Base-by-base conservation (phyloP, 2,113 vertebrate genomes). In the Meles meles region DNA sequence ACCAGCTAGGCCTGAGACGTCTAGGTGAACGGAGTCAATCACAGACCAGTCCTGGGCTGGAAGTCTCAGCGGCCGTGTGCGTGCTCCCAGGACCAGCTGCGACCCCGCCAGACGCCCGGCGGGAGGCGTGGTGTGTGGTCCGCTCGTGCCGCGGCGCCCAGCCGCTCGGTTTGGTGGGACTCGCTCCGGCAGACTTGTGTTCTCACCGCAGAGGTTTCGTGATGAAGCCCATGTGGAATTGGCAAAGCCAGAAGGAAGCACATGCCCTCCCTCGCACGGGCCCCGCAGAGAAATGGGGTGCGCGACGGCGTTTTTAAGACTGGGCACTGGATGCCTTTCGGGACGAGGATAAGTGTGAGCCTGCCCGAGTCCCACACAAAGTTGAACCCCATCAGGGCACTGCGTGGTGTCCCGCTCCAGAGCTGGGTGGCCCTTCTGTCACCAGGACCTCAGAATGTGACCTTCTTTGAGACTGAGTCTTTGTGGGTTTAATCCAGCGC, bases 341-440 rank as follows among this genome's bases (percentile, higher is more conserved):
- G 82, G 82, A 23, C 11, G 2, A 1, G 12, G 23, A 25, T 0
- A 31, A 17, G 17, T 12, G 12, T 9, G 21, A 34, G 7, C 61
- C 31, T 13, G 8, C 4, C 0, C 21, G 11, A 14, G 1, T 8
- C 18, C 5, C 2, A 2, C 29, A 5, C 31, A 15, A 2, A 49
- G 12, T 0, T 39, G 0, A 13, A 6, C 8, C 42, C 42, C 18
- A 5, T 11, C 83, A 15, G 61, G 14, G 42, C 0, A 31, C 17
- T 15, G 42, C 13, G 4, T 25, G 10, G 29, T 34, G 17, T 18
- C 59, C 59, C 2, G 1, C 27, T 29, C 29, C 39, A 23, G 39
- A 18, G 27, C 10, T 5, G 29, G 61, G 61, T 9, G 34, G 5
- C 7, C 18, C 27, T 23, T n/a, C 42, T 49, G 12, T 8, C 31